Percentiles rank a stretch among this genome's conserved stretches.
Evolutionary conservation across 2,113 vertebrate species (phyloP).

Genomic region (Zootoca vivipara): DNA sequence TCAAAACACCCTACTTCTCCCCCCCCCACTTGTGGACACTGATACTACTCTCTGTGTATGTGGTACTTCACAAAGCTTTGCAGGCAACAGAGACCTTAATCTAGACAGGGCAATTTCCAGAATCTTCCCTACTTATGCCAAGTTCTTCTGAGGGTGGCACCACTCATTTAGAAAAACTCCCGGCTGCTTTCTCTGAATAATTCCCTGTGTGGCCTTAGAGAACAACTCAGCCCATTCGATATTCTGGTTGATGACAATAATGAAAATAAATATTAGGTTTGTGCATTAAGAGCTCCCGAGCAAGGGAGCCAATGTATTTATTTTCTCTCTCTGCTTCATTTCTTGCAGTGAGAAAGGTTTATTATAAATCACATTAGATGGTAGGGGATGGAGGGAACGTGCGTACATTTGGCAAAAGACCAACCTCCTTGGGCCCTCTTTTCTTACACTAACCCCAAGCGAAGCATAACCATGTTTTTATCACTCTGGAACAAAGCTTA

Average conservation of each 20-base stretch:
- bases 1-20: neutral
- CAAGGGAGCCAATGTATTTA: constrained; percentile 23
- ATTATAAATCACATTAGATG: constrained; percentile 27
- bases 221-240: constrained; percentile 1
- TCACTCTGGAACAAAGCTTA: constrained; percentile 50
- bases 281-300: constrained; percentile 22
- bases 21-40: neutral
- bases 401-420: constrained; percentile 26
- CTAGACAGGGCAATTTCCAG: neutral
- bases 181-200: neutral
- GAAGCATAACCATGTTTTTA: neutral
- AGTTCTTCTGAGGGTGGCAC: neutral
- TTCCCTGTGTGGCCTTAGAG: neutral
- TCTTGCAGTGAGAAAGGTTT: constrained; percentile 29
- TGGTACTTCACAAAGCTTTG: neutral
- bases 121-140: neutral
- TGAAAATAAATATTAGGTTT: neutral
- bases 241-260: constrained; percentile 20
- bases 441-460: constrained; percentile 31
- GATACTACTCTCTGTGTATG: neutral
- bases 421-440: neutral
- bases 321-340: constrained; percentile 17
- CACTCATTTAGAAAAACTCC: neutral
- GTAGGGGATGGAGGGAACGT: neutral
- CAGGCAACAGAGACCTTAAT: neutral